A percentile compares a stretch with the other conserved stretches of the same genome.
These are phyloP conservation scores for Meiosimyza decipiens DNA, from an alignment of 2,888 invertebrate species.

Conservation along the genomic window DNA sequence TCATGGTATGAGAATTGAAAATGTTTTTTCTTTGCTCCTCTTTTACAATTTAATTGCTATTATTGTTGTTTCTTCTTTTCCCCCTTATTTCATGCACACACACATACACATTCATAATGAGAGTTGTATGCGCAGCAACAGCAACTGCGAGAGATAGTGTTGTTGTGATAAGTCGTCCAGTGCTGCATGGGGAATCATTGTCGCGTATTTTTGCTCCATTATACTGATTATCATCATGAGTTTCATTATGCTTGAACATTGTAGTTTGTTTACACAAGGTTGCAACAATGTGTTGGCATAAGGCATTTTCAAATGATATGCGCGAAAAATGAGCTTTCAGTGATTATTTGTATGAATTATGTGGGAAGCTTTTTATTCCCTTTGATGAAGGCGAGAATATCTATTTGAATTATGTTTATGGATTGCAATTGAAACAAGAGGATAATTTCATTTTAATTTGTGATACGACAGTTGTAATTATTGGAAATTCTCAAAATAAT, in stretches of 20 bases:
- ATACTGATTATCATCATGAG: conserved; percentile 10
- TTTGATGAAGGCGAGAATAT: too few species aligned
- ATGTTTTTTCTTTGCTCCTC: background rate
- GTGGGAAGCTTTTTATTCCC: too few species aligned
- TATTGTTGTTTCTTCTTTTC: background rate
- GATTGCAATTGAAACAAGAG: too few species aligned
- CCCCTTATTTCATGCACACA: too few species aligned
- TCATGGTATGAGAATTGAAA: background rate
- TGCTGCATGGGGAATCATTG: background rate
- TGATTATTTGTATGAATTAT: too few species aligned
- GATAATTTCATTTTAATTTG: too few species aligned
- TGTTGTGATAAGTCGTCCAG: conserved; percentile 2
- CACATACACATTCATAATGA: background rate
- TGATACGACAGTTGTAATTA: too few species aligned
- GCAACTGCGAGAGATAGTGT: background rate
- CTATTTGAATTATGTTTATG: too few species aligned
- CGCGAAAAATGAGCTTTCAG: too few species aligned
- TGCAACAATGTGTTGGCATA: background rate
- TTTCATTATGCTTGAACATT: background rate
- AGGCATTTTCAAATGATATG: too few species aligned
- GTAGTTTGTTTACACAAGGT: background rate
- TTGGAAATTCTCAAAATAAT: too few species aligned
- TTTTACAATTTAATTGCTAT: conserved; percentile 10
- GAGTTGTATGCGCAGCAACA: background rate
- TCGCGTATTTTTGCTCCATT: background rate